phyloP scores from a whole-genome alignment of 2,113 vertebrate genomes.

The Notothenia coriiceps region DNA sequence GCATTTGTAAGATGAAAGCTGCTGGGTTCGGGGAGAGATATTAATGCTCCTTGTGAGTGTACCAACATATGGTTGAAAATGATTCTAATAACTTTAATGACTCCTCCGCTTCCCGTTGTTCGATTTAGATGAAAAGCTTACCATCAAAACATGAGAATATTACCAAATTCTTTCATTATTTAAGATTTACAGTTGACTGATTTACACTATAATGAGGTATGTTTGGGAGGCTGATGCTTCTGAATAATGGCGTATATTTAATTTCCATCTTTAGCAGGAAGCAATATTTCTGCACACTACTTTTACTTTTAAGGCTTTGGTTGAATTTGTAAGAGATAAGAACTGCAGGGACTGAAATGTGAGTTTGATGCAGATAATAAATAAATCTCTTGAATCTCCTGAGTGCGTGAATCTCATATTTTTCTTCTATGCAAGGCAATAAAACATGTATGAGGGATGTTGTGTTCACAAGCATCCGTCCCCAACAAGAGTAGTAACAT shows the following conservation, averaged over 20 bases:
- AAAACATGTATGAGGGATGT: background rate
- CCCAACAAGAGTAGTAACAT: background rate
- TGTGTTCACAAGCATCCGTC: background rate
- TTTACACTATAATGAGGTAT: conserved; percentile 12
- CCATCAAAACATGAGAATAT: conserved; percentile 30
- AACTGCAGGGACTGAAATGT: background rate
- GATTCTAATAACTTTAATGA: conserved; percentile 62
- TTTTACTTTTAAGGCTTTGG: conserved; percentile 5
- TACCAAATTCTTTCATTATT: conserved; percentile 20
- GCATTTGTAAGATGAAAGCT: conserved; percentile 61
- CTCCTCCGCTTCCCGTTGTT: conserved; percentile 38
- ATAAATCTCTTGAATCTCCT: background rate
- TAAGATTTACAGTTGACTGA: conserved; percentile 33
- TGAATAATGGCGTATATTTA: conserved; percentile 4
- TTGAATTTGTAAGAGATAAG: background rate
- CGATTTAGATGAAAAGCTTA: conserved; percentile 29
- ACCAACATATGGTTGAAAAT: conserved; percentile 67
- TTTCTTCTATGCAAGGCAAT: background rate
- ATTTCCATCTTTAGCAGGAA: background rate
- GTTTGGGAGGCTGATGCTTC: background rate
- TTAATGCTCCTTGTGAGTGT: conserved; percentile 33
- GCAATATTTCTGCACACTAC: background rate
- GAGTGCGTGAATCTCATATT: background rate
- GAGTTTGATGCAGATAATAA: conserved; percentile 3
- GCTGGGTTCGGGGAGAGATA: conserved; percentile 39